Percentiles rank a stretch among this genome's conserved stretches.
These are phyloP conservation scores for Quadroppia sp. DNA, from an alignment of 2,888 invertebrate genomes.

Conservation along the genomic window DNA sequence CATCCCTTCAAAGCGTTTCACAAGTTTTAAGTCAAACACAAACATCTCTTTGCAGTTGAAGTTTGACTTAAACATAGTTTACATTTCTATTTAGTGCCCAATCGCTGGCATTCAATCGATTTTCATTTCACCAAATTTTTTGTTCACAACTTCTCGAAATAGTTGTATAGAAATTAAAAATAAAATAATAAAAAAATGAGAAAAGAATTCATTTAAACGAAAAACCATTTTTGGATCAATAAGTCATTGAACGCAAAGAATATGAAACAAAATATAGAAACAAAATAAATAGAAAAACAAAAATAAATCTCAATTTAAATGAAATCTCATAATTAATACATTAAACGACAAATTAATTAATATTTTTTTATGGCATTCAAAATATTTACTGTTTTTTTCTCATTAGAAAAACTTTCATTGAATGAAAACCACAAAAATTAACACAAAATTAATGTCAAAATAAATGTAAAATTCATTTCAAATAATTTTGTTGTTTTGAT, in stretches of 20 bases:
- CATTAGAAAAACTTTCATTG: too few relatives aligned
- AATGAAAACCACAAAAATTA: too few relatives aligned
- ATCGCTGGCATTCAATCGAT: slow-evolving; percentile 10
- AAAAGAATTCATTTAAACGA: not conserved
- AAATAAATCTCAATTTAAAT: not conserved
- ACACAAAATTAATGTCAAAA: too few relatives aligned
- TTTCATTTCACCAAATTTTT: not conserved
- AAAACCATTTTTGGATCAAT: slow-evolving; percentile 28
- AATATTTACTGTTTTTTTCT: too few relatives aligned
- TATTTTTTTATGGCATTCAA: too few relatives aligned
- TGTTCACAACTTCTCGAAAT: not conserved
- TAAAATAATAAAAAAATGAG: slow-evolving; percentile 13
- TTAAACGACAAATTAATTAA: too few relatives aligned
- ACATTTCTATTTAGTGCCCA: slow-evolving; percentile 27
- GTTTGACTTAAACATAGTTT: slow-evolving; percentile 13
- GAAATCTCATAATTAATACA: too few relatives aligned
- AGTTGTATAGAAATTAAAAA: not conserved
- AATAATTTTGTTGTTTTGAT: too few relatives aligned
- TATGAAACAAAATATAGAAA: not conserved
- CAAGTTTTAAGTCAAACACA: slow-evolving; percentile 30
- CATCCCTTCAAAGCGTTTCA: slow-evolving; percentile 21
- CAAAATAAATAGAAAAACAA: too few relatives aligned
- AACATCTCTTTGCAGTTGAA: slow-evolving; percentile 16
- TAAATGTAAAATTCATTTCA: too few relatives aligned
- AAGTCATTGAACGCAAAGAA: slow-evolving; percentile 12